Evolutionary conservation across 1,140 invertebrate genomes (phyloP).

Genomic region (Diabrotica virgifera): DNA sequence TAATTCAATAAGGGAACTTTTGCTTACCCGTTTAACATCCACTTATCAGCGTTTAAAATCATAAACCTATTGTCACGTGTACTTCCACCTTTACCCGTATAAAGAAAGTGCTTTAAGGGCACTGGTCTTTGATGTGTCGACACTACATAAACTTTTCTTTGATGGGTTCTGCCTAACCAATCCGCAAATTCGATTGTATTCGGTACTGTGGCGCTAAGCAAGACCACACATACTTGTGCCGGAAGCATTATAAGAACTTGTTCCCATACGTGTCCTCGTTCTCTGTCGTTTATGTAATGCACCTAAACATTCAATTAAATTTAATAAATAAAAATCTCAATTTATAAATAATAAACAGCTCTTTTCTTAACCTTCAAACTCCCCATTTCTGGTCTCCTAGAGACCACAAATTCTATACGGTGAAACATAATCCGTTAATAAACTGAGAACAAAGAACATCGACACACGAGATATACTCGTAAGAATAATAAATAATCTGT

Average conservation of each 20-base stretch:
- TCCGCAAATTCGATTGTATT: constrained; percentile 96
- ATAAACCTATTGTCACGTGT: constrained; percentile 67
- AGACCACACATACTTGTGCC: constrained; percentile 90
- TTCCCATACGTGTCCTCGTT: constrained; percentile 99
- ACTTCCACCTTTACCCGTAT: constrained; percentile 64
- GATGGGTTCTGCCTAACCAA: constrained; percentile 94
- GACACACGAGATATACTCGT: too few species aligned
- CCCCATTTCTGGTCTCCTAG: too few species aligned
- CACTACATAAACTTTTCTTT: constrained; percentile 92
- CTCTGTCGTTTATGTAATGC: constrained; percentile 97
- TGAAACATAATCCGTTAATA: too few species aligned
- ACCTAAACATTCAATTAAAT: constrained; percentile 52
- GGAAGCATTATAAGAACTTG: constrained; percentile 94
- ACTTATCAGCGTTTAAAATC: constrained; percentile 74
- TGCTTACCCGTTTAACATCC: constrained; percentile 63
- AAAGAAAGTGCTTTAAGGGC: constrained; percentile 91
- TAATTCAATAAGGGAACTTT: neutral
- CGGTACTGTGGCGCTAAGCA: constrained; percentile 97
- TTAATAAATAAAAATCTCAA: too few species aligned
- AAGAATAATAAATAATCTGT: too few species aligned
- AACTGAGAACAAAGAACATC: too few species aligned
- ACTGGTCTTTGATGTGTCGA: constrained; percentile 92
- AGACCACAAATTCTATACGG: too few species aligned
- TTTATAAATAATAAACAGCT: too few species aligned
- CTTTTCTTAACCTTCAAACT: too few species aligned